Evolutionary conservation across 2,888 invertebrate species (phyloP).

Genomic region (Yponomeuta sedellus): DNA sequence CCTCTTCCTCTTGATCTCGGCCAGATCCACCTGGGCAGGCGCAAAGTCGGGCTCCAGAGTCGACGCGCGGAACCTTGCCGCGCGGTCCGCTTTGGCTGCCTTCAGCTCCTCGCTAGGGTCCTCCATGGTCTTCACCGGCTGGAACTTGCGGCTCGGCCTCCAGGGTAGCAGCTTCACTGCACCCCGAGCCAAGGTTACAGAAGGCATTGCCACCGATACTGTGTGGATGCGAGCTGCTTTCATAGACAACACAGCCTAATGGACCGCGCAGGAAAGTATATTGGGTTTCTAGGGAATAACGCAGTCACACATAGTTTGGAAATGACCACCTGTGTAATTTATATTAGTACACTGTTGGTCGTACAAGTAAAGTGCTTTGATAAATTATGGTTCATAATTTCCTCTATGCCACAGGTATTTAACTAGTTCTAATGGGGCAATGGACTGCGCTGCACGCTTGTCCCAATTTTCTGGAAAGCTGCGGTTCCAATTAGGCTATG

Average conservation of each 20-base stretch:
- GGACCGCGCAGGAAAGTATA: neutral
- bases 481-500: neutral
- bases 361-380: too few relatives aligned
- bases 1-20: conserved; percentile 73
- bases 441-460: neutral
- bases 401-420: too few relatives aligned
- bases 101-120: conserved; percentile 77
- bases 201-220: neutral
- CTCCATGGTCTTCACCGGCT: conserved; percentile 74
- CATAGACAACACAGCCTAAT: neutral
- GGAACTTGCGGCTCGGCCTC: conserved; percentile 83
- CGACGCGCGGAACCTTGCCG: conserved; percentile 76
- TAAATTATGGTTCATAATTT: too few relatives aligned
- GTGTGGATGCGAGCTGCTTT: neutral
- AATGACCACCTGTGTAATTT: too few relatives aligned
- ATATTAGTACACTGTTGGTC: too few relatives aligned
- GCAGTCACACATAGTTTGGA: too few relatives aligned
- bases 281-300: too few relatives aligned
- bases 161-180: conserved; percentile 80
- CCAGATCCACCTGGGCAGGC: conserved; percentile 52
- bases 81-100: conserved; percentile 78
- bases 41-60: conserved; percentile 63
- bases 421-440: neutral
- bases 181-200: conserved; percentile 58
- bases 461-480: neutral